Percentiles rank a stretch among this genome's conserved stretches.
Conservation (phyloP, 2,797 vertebrate species). For the Spondyliosoma cantharus region DNA sequence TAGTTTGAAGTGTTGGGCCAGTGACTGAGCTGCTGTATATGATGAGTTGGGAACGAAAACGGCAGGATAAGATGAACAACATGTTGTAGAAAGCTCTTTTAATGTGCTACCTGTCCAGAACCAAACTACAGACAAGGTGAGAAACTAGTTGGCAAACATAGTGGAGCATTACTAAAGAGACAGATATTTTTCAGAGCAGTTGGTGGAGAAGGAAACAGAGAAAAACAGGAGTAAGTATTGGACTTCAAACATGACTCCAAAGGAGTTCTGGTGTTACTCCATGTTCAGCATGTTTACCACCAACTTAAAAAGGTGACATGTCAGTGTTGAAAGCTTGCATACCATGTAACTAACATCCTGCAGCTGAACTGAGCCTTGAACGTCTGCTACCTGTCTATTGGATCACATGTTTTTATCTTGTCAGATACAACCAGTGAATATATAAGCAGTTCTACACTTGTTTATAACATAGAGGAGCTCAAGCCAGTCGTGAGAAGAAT, state of each 20-base stretch:
- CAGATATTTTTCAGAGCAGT: background rate
- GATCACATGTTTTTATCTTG: conserved; percentile 10
- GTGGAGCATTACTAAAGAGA: background rate
- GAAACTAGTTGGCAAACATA: background rate
- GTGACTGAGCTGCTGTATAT: too few species aligned
- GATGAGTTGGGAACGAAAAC: too few species aligned
- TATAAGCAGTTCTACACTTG: conserved; percentile 28
- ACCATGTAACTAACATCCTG: background rate
- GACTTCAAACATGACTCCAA: background rate
- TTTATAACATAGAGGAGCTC: conserved; percentile 37
- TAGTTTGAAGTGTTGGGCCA: too few species aligned
- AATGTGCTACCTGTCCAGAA: too few species aligned
- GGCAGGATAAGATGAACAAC: too few species aligned
- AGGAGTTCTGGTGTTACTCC: background rate
- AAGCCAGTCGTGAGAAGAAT: conserved; percentile 45
- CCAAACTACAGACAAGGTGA: too few species aligned
- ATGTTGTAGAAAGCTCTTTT: too few species aligned
- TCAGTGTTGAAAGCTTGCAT: background rate
- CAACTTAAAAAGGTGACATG: background rate
- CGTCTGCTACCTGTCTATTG: background rate
- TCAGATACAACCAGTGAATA: conserved; percentile 37
- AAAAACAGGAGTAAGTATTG: background rate
- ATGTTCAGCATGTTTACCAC: background rate
- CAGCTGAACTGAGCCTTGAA: background rate
- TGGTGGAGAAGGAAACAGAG: background rate